Conservation (phyloP, 1,140 invertebrate genomes). For the Cotesia chilonis region DNA sequence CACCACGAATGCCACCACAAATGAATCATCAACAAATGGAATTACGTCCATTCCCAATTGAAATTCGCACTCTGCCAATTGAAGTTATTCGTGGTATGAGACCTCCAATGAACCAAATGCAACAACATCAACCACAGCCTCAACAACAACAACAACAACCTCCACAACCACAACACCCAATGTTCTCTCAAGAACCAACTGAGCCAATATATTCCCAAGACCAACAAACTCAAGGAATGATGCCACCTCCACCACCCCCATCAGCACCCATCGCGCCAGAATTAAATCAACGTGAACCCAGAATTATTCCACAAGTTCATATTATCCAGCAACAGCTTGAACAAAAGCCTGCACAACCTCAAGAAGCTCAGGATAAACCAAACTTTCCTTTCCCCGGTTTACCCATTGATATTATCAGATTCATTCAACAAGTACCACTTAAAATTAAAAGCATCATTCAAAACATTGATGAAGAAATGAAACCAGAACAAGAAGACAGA, state of each 20-base stretch:
- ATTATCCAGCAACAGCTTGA: constrained; percentile 53
- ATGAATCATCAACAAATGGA: constrained; percentile 50
- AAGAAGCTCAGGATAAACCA: constrained; percentile 45
- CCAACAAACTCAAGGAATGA: constrained; percentile 50
- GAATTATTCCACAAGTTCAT: constrained; percentile 46
- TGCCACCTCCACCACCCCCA: constrained; percentile 49
- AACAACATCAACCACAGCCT: constrained; percentile 44
- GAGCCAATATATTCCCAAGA: constrained; percentile 47
- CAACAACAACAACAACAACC: constrained; percentile 45
- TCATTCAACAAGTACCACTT: constrained; percentile 58
- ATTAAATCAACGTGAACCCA: constrained; percentile 45
- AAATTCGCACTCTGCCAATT: constrained; percentile 53
- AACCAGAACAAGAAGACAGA: constrained; percentile 54
- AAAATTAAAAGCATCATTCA: constrained; percentile 61
- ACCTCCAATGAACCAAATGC: constrained; percentile 49
- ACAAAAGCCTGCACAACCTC: constrained; percentile 44
- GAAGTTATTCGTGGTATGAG: constrained; percentile 53
- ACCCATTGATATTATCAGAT: constrained; percentile 57
- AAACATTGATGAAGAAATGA: constrained; percentile 55
- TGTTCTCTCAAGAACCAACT: constrained; percentile 41
- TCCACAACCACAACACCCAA: constrained; percentile 48
- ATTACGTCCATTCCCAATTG: constrained; percentile 55
- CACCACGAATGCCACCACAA: constrained; percentile 51
- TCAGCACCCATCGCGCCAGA: constrained; percentile 36
- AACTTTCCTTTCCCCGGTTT: constrained; percentile 56